A percentile compares a stretch with the other conserved stretches of the same genome.
Evolutionary conservation across 2,888 invertebrate genomes (phyloP).

Genomic region (Microplitis deprimator): DNA sequence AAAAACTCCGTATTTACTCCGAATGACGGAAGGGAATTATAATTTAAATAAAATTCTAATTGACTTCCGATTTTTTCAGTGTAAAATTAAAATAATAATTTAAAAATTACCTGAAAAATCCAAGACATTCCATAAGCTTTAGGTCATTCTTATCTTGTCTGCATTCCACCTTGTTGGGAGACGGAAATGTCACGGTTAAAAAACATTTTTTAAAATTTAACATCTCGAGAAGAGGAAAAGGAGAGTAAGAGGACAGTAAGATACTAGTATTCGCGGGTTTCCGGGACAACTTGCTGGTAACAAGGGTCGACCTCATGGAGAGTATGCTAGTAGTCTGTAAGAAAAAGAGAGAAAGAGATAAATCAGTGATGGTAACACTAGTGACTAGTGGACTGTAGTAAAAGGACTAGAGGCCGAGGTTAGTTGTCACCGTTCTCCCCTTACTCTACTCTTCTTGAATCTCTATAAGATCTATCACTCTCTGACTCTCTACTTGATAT

Average conservation of each 20-base stretch:
- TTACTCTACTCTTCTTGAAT: neutral
- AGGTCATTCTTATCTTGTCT: slow-evolving; percentile 36
- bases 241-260: slow-evolving; percentile 28
- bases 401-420: slow-evolving; percentile 18
- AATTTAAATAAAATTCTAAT: too few relatives aligned
- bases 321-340: neutral
- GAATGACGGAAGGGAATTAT: too few relatives aligned
- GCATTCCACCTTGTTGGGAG: slow-evolving; percentile 32
- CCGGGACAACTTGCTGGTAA: slow-evolving; percentile 41
- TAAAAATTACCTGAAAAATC: slow-evolving; percentile 19
- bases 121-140: slow-evolving; percentile 14
- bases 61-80: too few relatives aligned
- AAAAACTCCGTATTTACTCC: too few relatives aligned
- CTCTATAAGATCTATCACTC: neutral
- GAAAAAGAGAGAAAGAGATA: slow-evolving; percentile 4
- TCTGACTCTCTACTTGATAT: neutral
- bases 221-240: slow-evolving; percentile 4
- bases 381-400: neutral
- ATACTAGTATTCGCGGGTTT: slow-evolving; percentile 43
- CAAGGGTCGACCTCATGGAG: slow-evolving; percentile 33
- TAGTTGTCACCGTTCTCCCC: neutral
- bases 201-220: slow-evolving; percentile 27
- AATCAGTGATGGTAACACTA: slow-evolving; percentile 11
- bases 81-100: slow-evolving; percentile 1
- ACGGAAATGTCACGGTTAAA: slow-evolving; percentile 42